Base-by-base conservation (phyloP, 2,888 invertebrate genomes). In the Cremastinae sp. region DNA sequence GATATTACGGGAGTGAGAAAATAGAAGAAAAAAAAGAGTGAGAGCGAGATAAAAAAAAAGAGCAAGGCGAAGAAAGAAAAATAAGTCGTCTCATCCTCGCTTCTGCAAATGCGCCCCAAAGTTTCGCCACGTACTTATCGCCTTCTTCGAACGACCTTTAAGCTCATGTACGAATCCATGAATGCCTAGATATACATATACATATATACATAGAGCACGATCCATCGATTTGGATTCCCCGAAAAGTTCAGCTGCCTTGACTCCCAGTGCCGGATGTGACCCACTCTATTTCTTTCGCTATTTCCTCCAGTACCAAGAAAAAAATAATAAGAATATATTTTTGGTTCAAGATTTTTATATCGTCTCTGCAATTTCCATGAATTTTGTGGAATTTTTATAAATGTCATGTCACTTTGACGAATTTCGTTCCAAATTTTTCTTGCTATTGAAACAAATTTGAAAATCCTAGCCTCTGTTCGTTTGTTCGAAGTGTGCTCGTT, bases 221-320 rank as follows among this genome's bases (percentile, higher is more conserved):
- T 75, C 84, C 79, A 85, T 84, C 84, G 83, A 85, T 85, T 85
- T 83, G 81, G 81, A 85, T 84, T 81, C 82, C 77, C 74, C 56
- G 79, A 81, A 83, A 84, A 83, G 78, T 83, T 85, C 81, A 79
- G 75, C 69, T 68, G 38, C 78, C 34, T 77, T 41, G 59, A 59
- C 54, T 68, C 68, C 59, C 62, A 53, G 71, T 54, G 53, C 62
- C 65, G 69, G 47, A 70, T 56, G 68, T 62, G 65, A 62, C 54
- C 53, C 62, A 61, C 58, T 56, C 47, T 34, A n/a, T n/a, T 51
- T 59, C 16, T 16, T 9, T 47, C 47, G 47, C 28, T 61, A 18
- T 12, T 53, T 2, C n/a, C n/a, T n/a, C n/a, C n/a, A n/a, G n/a
- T n/a, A n/a, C n/a, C n/a, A n/a, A n/a, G n/a, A n/a, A n/a, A n/a